Conservation (phyloP, 2,113 vertebrate genomes). For the Tetrao urogallus region DNA sequence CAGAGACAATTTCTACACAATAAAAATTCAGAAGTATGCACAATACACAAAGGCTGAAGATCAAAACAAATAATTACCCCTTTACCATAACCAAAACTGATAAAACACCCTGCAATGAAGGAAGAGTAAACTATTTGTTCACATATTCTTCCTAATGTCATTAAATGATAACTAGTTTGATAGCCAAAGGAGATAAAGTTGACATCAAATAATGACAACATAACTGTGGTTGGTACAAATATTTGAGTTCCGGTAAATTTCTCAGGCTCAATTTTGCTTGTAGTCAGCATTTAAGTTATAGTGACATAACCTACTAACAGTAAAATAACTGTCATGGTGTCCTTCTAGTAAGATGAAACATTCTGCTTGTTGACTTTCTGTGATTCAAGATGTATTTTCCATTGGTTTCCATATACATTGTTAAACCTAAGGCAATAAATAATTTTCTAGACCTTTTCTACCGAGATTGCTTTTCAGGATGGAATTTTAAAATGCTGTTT, state of each 20-base stretch:
- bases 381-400: neutral
- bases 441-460: neutral
- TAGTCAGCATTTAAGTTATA: neutral
- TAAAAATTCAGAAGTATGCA: neutral
- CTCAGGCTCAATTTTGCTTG: neutral
- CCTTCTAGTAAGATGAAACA: neutral
- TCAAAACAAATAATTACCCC: neutral
- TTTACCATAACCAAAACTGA: neutral
- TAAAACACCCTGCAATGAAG: neutral
- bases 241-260: neutral
- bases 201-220: neutral
- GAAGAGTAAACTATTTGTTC: neutral
- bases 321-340: neutral
- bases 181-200: neutral
- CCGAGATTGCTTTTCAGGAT: neutral
- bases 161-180: neutral
- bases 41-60: neutral
- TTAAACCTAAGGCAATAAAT: neutral
- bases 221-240: neutral
- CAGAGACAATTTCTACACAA: neutral
- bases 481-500: neutral
- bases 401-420: neutral
- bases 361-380: neutral
- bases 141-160: rapidly evolving
- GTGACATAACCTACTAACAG: neutral